A percentile compares a stretch with the other conserved stretches of the same genome.
Conservation (phyloP, 2,797 vertebrate genomes). For the Gastrophryne carolinensis region DNA sequence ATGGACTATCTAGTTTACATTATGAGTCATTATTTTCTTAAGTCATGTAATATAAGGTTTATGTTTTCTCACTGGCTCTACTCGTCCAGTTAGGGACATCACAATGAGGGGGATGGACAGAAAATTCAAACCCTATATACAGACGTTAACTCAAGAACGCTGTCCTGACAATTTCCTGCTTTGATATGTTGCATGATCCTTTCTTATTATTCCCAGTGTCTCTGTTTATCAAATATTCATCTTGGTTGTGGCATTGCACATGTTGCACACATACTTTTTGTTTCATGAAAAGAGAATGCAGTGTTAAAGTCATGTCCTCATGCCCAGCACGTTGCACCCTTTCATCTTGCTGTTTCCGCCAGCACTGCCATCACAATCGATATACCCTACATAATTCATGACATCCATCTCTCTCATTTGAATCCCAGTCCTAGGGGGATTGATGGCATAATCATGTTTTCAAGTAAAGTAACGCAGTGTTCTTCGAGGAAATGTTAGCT, state of each 20-base stretch:
- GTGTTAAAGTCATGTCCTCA: background rate
- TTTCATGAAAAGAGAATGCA: background rate
- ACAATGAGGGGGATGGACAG: no score
- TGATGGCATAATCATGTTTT: constrained; percentile 39
- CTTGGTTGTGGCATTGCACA: background rate
- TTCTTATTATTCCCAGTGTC: background rate
- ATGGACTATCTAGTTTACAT: no score
- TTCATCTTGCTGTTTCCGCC: constrained; percentile 4
- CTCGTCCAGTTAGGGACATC: no score
- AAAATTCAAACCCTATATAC: no score
- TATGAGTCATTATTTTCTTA: no score
- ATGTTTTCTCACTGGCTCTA: no score
- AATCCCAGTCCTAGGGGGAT: constrained; percentile 23
- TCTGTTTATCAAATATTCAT: background rate
- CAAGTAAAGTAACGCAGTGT: background rate
- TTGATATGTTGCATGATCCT: background rate
- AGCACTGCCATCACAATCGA: constrained; percentile 27
- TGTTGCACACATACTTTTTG: background rate
- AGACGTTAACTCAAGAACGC: no score
- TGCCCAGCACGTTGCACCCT: background rate
- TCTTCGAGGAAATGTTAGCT: constrained; percentile 27
- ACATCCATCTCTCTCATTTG: constrained; percentile 1
- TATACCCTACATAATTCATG: constrained; percentile 37
- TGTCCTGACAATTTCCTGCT: background rate
- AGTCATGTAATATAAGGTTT: no score